Conservation (phyloP, 2,113 vertebrate genomes). For the Odontesthes bonariensis region DNA sequence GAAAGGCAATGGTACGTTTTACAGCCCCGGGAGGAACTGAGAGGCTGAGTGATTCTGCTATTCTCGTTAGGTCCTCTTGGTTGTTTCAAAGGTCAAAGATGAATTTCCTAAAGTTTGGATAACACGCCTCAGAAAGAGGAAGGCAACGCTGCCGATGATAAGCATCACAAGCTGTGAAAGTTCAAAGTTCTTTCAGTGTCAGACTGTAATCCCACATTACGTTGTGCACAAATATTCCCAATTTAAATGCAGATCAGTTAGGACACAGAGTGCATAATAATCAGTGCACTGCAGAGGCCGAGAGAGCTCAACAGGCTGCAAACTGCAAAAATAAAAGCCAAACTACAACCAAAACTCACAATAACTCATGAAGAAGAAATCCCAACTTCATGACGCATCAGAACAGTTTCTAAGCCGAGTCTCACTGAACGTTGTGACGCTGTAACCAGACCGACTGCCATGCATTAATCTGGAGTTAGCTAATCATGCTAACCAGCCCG, state of each 20-base stretch:
- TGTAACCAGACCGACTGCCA: no score
- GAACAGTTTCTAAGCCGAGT: no score
- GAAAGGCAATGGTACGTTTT: conserved; percentile 37
- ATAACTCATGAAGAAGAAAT: no score
- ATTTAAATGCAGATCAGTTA: background rate
- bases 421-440: no score
- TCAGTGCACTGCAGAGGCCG: background rate
- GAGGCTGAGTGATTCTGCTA: conserved; percentile 19
- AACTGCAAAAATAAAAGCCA: no score
- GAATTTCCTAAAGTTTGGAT: conserved; percentile 14
- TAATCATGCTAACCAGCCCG: no score
- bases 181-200: no score
- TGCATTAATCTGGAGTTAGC: no score
- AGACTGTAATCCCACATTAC: background rate
- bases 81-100: conserved; percentile 18
- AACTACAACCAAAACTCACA: no score
- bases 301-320: background rate
- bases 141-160: background rate
- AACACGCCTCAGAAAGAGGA: conserved; percentile 9
- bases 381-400: no score
- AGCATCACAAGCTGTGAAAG: no score
- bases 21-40: conserved; percentile 7
- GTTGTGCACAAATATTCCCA: no score
- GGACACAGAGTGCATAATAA: background rate
- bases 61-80: conserved; percentile 27